Evolutionary conservation across 2,797 vertebrate genomes (phyloP), one percentile per base, ranked within the genome.

Genomic region (Thunnus albacares): DNA sequence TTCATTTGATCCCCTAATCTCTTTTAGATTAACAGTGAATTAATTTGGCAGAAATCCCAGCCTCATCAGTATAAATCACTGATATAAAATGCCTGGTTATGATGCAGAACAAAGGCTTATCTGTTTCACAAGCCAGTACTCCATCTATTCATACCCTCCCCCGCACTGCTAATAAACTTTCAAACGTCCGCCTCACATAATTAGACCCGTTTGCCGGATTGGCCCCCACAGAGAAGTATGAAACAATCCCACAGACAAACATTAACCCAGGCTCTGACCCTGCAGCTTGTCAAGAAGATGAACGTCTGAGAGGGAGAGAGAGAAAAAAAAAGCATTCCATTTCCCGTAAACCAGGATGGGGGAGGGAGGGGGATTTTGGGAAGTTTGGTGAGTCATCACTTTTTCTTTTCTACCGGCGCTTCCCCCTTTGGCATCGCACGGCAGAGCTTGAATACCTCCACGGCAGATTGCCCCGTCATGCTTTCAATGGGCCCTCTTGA

Each of bases 381-480:
- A 96, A 96, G 87, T 93, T 93, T 88, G 1, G 92, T 96, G 96
- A 96, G 86, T 96, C 95, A 96, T 95, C 94, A 96, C 93, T 95
- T 95, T 96, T 95, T 94, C 92, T 95, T 94, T 92, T 93, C 85
- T 90, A 75, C 78, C 65, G 61, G 56, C 71, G 41, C 85, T 69
- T 75, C 75, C 86, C 84, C 15, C 71, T 66, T 84, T 86, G 77
- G 79, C 84, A 73, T 81, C 8, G 15, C 62, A 61, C 28, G 14
- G 13, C 1, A 15, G 59, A 79, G 85, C 72, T 73, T 82, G 53
- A 89, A 87, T 90, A 92, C 85, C 90, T 90, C 84, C 83, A 82
- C 66, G 71, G 81, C 78, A 82, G 83, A 90, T 76, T 77, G 83
- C 85, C 82, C 80, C 56, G 78, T 90, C 86, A 80, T 77, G 78